Conservation (phyloP, 2,888 invertebrate species). For the Siphlonurus alternatus region DNA sequence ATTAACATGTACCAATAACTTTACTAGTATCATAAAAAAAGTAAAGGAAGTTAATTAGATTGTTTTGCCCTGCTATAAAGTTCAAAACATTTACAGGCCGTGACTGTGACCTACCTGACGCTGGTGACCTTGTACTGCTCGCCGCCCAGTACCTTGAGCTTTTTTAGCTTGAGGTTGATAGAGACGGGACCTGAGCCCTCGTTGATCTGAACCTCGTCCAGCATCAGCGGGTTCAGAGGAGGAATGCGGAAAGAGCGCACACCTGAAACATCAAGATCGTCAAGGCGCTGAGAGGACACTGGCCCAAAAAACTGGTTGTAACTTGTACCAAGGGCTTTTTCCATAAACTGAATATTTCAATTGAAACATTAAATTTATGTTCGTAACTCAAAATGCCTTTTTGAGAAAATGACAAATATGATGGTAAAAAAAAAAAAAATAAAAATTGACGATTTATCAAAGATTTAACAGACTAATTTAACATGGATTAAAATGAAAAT, state of each 20-base stretch:
- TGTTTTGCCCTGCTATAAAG: no score
- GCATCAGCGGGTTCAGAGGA: slow-evolving; percentile 8
- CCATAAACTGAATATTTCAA: no score
- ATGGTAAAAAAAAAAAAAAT: not conserved
- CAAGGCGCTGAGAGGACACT: no score
- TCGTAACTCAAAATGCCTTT: not conserved
- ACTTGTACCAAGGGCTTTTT: no score
- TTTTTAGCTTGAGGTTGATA: slow-evolving; percentile 9
- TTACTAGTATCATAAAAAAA: no score
- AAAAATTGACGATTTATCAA: not conserved
- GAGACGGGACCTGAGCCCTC: slow-evolving; percentile 10
- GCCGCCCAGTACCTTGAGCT: slow-evolving; percentile 2
- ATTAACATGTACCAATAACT: no score
- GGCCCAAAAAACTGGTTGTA: no score
- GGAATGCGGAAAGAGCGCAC: slow-evolving; percentile 5
- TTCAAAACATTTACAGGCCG: no score
- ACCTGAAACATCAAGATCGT: slow-evolving; percentile 8
- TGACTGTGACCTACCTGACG: no score
- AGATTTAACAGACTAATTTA: not conserved
- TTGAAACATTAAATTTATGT: not conserved
- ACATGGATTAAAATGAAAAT: no score
- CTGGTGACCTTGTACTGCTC: slow-evolving; percentile 2
- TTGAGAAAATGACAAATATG: not conserved
- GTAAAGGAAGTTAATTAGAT: no score
- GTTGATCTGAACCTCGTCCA: slow-evolving; percentile 5